phyloP scores from a whole-genome alignment of 53 echinoderm and acorn worm genomes.

The Stichopus horrens region DNA sequence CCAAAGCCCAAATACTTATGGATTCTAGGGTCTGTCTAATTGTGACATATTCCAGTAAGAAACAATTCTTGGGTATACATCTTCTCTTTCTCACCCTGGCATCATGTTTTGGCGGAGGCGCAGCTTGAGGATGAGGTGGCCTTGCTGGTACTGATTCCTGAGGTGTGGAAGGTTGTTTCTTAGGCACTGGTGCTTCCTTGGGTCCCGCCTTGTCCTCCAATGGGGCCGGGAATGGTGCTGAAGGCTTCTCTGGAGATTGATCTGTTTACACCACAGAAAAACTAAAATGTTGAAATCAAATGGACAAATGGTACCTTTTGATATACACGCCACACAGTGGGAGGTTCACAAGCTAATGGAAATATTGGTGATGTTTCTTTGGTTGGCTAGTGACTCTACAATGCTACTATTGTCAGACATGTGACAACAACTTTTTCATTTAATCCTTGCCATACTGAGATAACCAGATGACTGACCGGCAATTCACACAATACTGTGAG shows the following conservation, averaged over 20 bases:
- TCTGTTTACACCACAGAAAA: not conserved
- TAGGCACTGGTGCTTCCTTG: conserved; percentile 27
- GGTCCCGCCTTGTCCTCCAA: conserved; percentile 58
- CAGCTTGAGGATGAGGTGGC: conserved; percentile 11
- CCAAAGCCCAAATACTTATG: no score
- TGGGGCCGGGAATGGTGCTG: conserved; percentile 76
- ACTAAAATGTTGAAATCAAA: not conserved
- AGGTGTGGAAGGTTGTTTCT: conserved; percentile 51
- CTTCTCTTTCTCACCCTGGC: not conserved
- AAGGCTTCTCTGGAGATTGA: conserved; percentile 40
- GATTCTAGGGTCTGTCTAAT: no score
- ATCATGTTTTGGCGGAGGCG: conserved; percentile 10
- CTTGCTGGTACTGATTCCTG: conserved; percentile 39
- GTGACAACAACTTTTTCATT: no score
- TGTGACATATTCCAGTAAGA: no score
- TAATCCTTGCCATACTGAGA: no score
- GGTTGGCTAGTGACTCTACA: no score
- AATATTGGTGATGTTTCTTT: not conserved
- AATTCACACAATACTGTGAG: no score
- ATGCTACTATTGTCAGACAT: no score
- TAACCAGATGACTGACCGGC: no score
- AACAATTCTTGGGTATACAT: no score
- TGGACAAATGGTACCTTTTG: not conserved
- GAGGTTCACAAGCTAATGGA: not conserved
- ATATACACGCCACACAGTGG: not conserved